Evolutionary conservation across 2,797 vertebrate species (phyloP).

Genomic region (Spea hammondii): DNA sequence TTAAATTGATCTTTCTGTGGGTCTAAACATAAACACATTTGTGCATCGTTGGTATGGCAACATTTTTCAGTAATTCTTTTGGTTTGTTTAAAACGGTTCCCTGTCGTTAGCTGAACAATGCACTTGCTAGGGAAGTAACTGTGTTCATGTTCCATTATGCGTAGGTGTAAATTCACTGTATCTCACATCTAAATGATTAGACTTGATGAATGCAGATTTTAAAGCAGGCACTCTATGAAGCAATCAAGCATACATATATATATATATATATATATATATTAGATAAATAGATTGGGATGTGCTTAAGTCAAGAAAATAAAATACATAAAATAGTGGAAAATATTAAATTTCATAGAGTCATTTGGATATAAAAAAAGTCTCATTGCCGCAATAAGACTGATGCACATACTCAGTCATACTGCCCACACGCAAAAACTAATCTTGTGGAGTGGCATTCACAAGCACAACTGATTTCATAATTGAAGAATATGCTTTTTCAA

Average conservation of each 20-base stretch:
- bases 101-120: slow-evolving; percentile 36
- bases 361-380: too few species aligned
- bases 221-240: background rate
- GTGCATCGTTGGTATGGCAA: slow-evolving; percentile 42
- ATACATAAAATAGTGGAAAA: too few species aligned
- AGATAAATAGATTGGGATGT: too few species aligned
- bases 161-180: slow-evolving; percentile 36
- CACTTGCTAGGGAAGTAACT: slow-evolving; percentile 22
- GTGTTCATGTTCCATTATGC: slow-evolving; percentile 23
- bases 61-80: slow-evolving; percentile 33
- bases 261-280: too few species aligned
- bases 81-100: slow-evolving; percentile 37
- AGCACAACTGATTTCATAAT: too few species aligned
- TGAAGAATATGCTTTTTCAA: too few species aligned
- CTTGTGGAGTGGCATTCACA: too few species aligned
- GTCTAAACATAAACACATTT: slow-evolving; percentile 12
- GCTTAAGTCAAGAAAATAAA: too few species aligned
- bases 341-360: too few species aligned
- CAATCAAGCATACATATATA: slow-evolving; percentile 15
- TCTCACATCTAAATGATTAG: slow-evolving; percentile 26
- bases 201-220: slow-evolving; percentile 15
- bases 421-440: too few species aligned
- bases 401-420: too few species aligned
- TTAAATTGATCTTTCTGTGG: background rate
- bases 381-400: too few species aligned